Evolutionary conservation across 1,140 invertebrate species (phyloP).

Genomic region (Eumeta japonica): DNA sequence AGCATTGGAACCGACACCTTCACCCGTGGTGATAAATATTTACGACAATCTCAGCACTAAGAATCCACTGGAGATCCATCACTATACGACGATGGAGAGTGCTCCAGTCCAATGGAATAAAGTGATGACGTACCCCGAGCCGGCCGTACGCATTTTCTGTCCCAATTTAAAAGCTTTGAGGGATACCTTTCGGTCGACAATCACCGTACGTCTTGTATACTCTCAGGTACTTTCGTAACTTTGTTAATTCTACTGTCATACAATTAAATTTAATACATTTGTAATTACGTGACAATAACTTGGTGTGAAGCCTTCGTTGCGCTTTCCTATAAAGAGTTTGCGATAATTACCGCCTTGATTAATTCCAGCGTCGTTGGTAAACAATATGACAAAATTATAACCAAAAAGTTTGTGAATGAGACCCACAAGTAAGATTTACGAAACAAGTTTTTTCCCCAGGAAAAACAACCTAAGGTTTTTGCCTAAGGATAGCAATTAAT

Average conservation of each 20-base stretch:
- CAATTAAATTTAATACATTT: slow-evolving; percentile 4
- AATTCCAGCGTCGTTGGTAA: too few relatives aligned
- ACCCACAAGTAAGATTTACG: too few relatives aligned
- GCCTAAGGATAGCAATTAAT: too few relatives aligned
- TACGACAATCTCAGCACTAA: slow-evolving; percentile 24
- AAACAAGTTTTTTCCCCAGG: too few relatives aligned
- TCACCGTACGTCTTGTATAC: slow-evolving; percentile 51
- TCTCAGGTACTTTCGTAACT: slow-evolving; percentile 36
- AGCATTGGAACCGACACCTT: slow-evolving; percentile 15
- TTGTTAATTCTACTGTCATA: slow-evolving; percentile 8
- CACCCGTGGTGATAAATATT: slow-evolving; percentile 27
- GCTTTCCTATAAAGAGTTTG: too few relatives aligned
- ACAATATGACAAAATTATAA: too few relatives aligned
- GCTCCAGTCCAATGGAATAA: slow-evolving; percentile 49
- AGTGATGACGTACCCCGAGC: slow-evolving; percentile 53
- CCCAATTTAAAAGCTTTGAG: slow-evolving; percentile 50
- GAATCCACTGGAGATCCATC: slow-evolving; percentile 30
- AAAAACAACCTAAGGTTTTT: too few relatives aligned
- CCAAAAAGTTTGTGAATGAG: too few relatives aligned
- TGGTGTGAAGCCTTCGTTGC: too few relatives aligned
- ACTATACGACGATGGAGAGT: slow-evolving; percentile 49
- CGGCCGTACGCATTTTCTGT: slow-evolving; percentile 47
- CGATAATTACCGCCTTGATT: too few relatives aligned
- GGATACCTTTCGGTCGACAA: slow-evolving; percentile 50
- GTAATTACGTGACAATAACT: too few relatives aligned